phyloP scores from a whole-genome alignment of 2,797 vertebrate genomes.

The Vipera ursinii region DNA sequence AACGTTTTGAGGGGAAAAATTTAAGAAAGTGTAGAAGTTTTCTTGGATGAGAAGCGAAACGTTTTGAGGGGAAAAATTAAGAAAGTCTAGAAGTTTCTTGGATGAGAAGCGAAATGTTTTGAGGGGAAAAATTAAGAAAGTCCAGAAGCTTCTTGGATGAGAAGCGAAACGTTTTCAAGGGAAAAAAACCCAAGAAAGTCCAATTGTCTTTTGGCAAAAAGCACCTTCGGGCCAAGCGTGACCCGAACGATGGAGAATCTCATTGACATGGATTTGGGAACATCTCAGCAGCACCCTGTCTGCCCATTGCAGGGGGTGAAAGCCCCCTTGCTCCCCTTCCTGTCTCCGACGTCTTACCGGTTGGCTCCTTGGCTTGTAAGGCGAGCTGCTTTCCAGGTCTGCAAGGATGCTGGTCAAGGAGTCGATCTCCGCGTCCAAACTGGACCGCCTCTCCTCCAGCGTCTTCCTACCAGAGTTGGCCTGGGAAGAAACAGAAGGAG shows the following conservation, averaged over 20 bases:
- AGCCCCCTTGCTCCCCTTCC: accelerated
- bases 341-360: slow-evolving; percentile 71
- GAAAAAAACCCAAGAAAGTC: too few relatives aligned
- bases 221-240: too few relatives aligned
- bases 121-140: accelerated
- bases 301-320: accelerated
- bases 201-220: too few relatives aligned
- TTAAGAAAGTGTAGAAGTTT: too few relatives aligned
- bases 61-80: too few relatives aligned
- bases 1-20: too few relatives aligned
- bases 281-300: neutral
- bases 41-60: too few relatives aligned
- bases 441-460: slow-evolving; percentile 90
- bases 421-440: slow-evolving; percentile 95
- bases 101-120: too few relatives aligned
- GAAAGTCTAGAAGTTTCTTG: too few relatives aligned
- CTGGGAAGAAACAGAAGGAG: slow-evolving; percentile 62
- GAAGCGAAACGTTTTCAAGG: too few relatives aligned
- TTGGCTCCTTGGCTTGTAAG: slow-evolving; percentile 85
- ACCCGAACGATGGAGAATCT: too few relatives aligned
- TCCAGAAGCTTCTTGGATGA: too few relatives aligned
- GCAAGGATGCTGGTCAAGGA: slow-evolving; percentile 95
- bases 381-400: slow-evolving; percentile 94
- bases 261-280: neutral
- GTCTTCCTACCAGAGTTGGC: slow-evolving; percentile 88